Conservation (phyloP, 2,888 invertebrate genomes). For the Gerosis bhagava region DNA sequence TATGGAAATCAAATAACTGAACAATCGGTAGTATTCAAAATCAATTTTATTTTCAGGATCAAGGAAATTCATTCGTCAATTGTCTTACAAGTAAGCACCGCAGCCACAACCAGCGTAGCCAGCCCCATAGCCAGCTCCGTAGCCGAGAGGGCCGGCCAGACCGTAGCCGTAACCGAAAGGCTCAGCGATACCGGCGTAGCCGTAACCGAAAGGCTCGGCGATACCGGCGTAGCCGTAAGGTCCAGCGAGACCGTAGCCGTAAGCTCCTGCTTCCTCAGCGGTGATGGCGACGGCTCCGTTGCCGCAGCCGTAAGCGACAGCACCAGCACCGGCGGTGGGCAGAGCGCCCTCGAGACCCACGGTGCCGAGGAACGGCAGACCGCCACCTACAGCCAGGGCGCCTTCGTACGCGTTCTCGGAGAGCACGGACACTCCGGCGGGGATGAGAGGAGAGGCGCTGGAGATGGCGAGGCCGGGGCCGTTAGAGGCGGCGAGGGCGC, state of each 20-base stretch:
- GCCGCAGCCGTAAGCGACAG: too few species aligned
- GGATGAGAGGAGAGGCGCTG: too few species aligned
- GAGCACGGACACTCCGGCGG: too few species aligned
- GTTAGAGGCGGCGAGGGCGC: conserved; percentile 31
- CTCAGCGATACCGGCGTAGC: too few species aligned
- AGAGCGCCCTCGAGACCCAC: conserved; percentile 43
- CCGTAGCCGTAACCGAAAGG: conserved; percentile 11
- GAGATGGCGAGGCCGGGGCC: too few species aligned
- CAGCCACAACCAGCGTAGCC: conserved; percentile 22
- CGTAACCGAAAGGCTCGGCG: too few species aligned
- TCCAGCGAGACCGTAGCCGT: conserved; percentile 3
- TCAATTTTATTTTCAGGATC: too few species aligned
- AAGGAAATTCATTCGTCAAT: too few species aligned
- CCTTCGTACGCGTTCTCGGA: too few species aligned
- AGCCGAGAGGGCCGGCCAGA: conserved; percentile 22
- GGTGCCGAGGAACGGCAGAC: conserved; percentile 35
- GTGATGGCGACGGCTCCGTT: conserved; percentile 36
- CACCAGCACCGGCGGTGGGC: conserved; percentile 42
- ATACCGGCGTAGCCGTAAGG: conserved; percentile 19
- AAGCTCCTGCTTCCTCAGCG: conserved; percentile 33
- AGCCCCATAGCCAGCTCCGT: too few species aligned
- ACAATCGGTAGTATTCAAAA: too few species aligned
- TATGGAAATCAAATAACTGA: too few species aligned
- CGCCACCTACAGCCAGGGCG: conserved; percentile 30
- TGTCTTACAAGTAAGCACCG: conserved; percentile 6